phyloP scores from a whole-genome alignment of 2,888 invertebrate species.

The Noctua janthina region DNA sequence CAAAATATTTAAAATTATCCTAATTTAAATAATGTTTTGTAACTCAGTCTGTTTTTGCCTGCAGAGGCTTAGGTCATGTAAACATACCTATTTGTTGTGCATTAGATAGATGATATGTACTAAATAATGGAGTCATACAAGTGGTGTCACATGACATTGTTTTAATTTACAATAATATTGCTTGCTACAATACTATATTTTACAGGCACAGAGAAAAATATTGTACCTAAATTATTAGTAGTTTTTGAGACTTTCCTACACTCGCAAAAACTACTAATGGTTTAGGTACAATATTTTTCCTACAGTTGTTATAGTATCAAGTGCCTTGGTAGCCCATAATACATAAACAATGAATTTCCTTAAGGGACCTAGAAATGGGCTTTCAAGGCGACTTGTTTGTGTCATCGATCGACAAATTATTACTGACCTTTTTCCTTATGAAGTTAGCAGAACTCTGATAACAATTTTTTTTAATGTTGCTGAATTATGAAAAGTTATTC shows the following conservation, averaged over 20 bases:
- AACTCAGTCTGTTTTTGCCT: slow-evolving; percentile 13
- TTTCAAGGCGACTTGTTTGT: slow-evolving; percentile 19
- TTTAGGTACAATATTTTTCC: not conserved
- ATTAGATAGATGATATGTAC: not conserved
- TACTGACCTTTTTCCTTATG: slow-evolving; percentile 35
- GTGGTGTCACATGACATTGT: slow-evolving; percentile 16
- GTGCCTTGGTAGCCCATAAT: not conserved
- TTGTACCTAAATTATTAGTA: not conserved
- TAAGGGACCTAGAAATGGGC: slow-evolving; percentile 16
- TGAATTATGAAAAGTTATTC: not conserved
- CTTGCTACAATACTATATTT: not conserved
- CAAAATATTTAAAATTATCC: not conserved
- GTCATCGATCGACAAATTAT: slow-evolving; percentile 5
- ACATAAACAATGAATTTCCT: not conserved
- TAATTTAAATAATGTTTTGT: slow-evolving; percentile 17
- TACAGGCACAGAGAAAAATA: not conserved
- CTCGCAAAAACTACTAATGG: no score
- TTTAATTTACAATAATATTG: not conserved
- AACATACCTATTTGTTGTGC: slow-evolving; percentile 13
- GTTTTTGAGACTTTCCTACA: not conserved
- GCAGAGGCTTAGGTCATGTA: slow-evolving; percentile 1
- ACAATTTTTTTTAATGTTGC: not conserved
- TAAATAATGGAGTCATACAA: slow-evolving; percentile 3
- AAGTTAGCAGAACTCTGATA: not conserved
- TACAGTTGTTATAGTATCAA: not conserved